These are phyloP conservation scores for Trigoniulus corallinus DNA, from an alignment of 1,140 invertebrate species.

Conservation along the genomic window DNA sequence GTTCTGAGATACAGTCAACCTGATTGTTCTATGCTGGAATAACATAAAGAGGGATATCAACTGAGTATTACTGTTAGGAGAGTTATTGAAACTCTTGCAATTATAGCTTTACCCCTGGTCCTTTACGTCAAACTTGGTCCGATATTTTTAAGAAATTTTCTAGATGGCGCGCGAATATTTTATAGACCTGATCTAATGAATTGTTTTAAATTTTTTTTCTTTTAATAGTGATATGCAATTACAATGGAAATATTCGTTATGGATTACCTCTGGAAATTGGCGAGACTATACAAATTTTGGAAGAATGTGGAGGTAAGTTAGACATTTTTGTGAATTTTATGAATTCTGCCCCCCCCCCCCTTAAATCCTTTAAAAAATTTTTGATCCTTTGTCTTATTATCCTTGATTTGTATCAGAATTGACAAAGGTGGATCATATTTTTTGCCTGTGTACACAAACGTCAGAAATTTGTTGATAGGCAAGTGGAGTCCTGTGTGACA, in stretches of 20 bases:
- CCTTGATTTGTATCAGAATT: neutral
- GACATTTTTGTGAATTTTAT: neutral
- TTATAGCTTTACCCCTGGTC: too few species aligned
- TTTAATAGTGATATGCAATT: constrained; percentile 71
- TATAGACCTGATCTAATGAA: constrained; percentile 2
- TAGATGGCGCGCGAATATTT: too few species aligned
- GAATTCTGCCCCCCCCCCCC: too few species aligned
- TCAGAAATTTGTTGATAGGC: neutral
- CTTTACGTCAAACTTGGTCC: too few species aligned
- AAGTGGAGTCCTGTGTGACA: neutral
- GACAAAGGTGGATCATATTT: too few species aligned
- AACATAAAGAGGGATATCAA: too few species aligned
- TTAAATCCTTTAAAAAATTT: neutral
- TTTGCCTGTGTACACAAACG: too few species aligned
- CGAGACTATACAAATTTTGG: constrained; percentile 74
- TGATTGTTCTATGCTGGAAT: too few species aligned
- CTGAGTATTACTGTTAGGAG: too few species aligned
- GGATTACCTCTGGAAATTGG: constrained; percentile 72
- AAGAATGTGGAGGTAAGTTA: constrained; percentile 56
- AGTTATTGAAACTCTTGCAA: too few species aligned
- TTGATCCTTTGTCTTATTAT: neutral
- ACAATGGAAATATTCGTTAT: constrained; percentile 60
- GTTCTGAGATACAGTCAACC: too few species aligned
- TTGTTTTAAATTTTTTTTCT: constrained; percentile 17
- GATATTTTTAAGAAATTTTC: too few species aligned